These are phyloP conservation scores for Brachyopa scutellaris DNA, from an alignment of 2,888 invertebrate species.

Conservation along the genomic window DNA sequence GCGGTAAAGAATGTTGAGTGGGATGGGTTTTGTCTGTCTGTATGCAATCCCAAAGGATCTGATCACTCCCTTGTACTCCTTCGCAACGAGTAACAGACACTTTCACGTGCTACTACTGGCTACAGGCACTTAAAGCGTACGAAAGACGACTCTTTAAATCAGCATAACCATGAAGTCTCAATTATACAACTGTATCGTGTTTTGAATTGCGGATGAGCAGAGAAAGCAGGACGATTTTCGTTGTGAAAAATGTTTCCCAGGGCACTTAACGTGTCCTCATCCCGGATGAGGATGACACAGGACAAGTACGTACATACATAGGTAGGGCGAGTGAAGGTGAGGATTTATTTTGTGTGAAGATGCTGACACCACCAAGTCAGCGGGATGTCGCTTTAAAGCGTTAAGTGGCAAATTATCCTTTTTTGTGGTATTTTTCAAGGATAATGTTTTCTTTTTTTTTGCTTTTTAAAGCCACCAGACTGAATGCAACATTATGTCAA, in stretches of 20 bases:
- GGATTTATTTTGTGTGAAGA: conserved; percentile 72
- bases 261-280: conserved; percentile 73
- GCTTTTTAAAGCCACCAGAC: conserved; percentile 25
- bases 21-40: conserved; percentile 58
- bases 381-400: conserved; percentile 63
- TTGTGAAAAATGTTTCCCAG: conserved; percentile 80
- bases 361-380: conserved; percentile 25
- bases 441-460: background rate
- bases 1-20: background rate
- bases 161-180: conserved; percentile 71
- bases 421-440: conserved; percentile 55
- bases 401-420: conserved; percentile 72
- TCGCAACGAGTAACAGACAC: background rate
- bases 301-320: conserved; percentile 9
- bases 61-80: conserved; percentile 27
- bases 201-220: conserved; percentile 61
- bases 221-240: conserved; percentile 37
- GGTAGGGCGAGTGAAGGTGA: conserved; percentile 25
- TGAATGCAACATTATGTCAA: conserved; percentile 68
- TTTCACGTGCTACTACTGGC: conserved; percentile 36
- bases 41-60: conserved; percentile 49
- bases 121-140: conserved; percentile 63
- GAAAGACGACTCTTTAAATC: conserved; percentile 53
- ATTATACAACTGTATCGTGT: conserved; percentile 71
- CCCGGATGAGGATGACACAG: conserved; percentile 16